phyloP scores from a whole-genome alignment of 1,140 invertebrate species.

The Zeugodacus cucurbitae region DNA sequence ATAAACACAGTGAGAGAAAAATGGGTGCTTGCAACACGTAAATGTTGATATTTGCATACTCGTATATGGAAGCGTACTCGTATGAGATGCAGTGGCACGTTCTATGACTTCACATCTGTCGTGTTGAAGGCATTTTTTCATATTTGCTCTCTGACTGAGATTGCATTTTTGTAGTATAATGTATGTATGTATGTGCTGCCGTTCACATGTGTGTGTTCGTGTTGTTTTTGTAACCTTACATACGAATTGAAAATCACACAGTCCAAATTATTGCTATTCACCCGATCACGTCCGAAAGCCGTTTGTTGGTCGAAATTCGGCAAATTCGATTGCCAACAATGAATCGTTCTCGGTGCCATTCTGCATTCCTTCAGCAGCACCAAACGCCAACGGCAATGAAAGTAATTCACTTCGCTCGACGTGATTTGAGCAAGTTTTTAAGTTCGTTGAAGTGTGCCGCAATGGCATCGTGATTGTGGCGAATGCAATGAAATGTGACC shows the following conservation, averaged over 20 bases:
- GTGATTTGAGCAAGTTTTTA: not conserved
- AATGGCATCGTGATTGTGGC: not conserved
- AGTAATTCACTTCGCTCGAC: not conserved
- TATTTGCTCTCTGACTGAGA: not conserved
- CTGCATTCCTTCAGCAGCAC: too few relatives aligned
- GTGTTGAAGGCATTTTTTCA: not conserved
- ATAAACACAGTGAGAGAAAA: not conserved
- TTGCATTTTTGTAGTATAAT: not conserved
- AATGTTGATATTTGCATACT: not conserved
- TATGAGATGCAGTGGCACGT: not conserved
- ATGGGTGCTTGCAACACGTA: not conserved
- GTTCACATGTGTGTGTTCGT: not conserved
- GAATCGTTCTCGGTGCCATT: too few relatives aligned
- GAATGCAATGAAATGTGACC: not conserved
- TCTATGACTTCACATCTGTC: not conserved
- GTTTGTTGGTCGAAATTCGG: not conserved
- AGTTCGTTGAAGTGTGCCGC: not conserved
- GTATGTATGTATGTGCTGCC: not conserved
- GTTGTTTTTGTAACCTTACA: not conserved
- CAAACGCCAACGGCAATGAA: not conserved
- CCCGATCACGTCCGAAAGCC: not conserved
- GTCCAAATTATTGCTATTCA: not conserved
- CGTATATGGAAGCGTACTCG: not conserved
- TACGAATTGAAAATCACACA: not conserved
- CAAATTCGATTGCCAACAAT: not conserved